Evolutionary conservation across 2,113 vertebrate genomes (phyloP).

Genomic region (Gambusia affinis): DNA sequence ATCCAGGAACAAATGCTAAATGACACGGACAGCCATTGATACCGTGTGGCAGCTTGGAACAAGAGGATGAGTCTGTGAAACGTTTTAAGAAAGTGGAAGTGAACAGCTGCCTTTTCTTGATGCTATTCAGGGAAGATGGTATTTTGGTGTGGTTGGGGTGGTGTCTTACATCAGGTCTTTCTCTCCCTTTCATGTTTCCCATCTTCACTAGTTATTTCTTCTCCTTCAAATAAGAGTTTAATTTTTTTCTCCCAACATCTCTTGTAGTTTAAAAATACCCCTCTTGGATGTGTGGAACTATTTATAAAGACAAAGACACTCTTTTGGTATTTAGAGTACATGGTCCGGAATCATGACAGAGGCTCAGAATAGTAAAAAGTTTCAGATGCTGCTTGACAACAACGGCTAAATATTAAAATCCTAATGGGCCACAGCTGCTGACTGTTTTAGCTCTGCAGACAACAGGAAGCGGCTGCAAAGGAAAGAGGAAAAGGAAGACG

Average conservation of each 20-base stretch:
- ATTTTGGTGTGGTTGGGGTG: constrained; percentile 30
- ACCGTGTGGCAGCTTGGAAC: constrained; percentile 19
- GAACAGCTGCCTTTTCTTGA: constrained; percentile 4
- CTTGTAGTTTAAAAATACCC: not conserved
- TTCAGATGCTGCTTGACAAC: constrained; percentile 56
- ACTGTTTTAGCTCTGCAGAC: constrained; percentile 44
- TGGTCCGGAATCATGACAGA: constrained; percentile 15
- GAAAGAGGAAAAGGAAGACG: constrained; percentile 24
- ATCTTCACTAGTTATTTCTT: not conserved
- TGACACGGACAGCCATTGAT: constrained; percentile 15
- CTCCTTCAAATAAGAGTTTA: not conserved
- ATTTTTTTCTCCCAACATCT: not conserved
- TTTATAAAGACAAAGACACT: constrained; percentile 12
- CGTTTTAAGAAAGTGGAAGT: constrained; percentile 29
- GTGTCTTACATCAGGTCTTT: not conserved
- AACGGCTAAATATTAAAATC: constrained; percentile 37
- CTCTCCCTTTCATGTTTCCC: not conserved
- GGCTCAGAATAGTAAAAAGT: constrained; percentile 38
- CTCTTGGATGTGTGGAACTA: not conserved
- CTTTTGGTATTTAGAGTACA: not conserved
- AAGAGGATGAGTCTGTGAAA: constrained; percentile 28
- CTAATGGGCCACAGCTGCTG: constrained; percentile 33
- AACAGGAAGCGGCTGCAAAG: constrained; percentile 37
- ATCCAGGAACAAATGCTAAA: constrained; percentile 37
- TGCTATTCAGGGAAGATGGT: constrained; percentile 31